Evolutionary conservation across 2,113 vertebrate species (phyloP).

Genomic region (Perca schrenkii): DNA sequence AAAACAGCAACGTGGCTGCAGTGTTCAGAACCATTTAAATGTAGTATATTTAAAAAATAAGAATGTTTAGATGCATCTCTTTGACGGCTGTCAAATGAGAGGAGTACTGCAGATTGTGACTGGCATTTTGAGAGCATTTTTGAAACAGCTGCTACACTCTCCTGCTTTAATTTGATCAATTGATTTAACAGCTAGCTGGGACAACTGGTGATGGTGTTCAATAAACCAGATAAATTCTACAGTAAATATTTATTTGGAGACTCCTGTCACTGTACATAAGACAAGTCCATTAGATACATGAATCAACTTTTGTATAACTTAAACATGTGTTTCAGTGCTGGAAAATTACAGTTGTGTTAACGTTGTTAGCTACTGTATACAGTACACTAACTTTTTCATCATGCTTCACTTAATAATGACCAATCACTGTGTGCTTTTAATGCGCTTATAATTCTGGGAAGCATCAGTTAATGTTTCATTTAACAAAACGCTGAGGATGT

Average conservation of each 20-base stretch:
- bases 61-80: background rate
- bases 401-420: background rate
- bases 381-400: background rate
- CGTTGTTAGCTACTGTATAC: too few species aligned
- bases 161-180: background rate
- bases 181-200: background rate
- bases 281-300: background rate
- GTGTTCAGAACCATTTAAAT: background rate
- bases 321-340: background rate
- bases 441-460: background rate
- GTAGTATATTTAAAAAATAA: background rate
- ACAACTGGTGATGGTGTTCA: constrained; percentile 29
- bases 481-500: background rate
- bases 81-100: too few species aligned
- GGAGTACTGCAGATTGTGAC: background rate
- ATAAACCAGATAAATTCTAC: background rate
- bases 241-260: constrained; percentile 18
- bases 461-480: background rate
- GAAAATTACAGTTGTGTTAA: background rate
- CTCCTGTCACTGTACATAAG: constrained; percentile 13
- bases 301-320: background rate
- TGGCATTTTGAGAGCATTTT: constrained; percentile 17
- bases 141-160: background rate
- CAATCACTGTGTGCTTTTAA: background rate
- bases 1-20: background rate